phyloP scores from a whole-genome alignment of 2,888 invertebrate species.

The Marronus borbonicus region DNA sequence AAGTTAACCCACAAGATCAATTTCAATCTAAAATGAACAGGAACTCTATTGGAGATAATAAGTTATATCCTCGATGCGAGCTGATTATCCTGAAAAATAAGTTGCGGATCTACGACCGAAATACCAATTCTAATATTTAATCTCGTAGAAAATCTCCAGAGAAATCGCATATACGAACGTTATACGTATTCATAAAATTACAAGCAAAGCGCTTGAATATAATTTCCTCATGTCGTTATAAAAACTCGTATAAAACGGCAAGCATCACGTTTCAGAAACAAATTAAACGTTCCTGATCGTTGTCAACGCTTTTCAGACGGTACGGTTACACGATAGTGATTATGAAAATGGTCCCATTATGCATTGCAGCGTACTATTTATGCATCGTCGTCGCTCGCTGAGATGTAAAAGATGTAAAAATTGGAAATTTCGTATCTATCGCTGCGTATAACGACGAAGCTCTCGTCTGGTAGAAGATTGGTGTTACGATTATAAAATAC shows the following conservation, averaged over 20 bases:
- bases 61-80: too few species aligned
- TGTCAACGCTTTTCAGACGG: slow-evolving; percentile 1
- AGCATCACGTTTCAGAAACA: slow-evolving; percentile 13
- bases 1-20: too few species aligned
- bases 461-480: not conserved
- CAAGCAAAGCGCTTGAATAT: not conserved
- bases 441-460: not conserved
- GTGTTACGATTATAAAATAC: not conserved
- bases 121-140: too few species aligned
- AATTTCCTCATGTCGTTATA: slow-evolving; percentile 5
- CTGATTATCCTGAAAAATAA: too few species aligned
- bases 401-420: slow-evolving; percentile 15
- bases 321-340: not conserved
- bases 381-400: not conserved
- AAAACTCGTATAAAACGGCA: slow-evolving; percentile 7
- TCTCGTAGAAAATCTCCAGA: too few species aligned
- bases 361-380: slow-evolving; percentile 11
- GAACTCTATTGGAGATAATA: too few species aligned
- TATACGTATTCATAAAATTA: not conserved
- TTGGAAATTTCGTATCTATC: not conserved
- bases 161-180: not conserved
- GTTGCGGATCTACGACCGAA: too few species aligned
- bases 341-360: slow-evolving; percentile 20
- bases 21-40: too few species aligned
- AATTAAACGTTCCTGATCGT: slow-evolving; percentile 16